Evolutionary conservation across 2,888 invertebrate genomes (phyloP).

Genomic region (Dasysyrphus tricinctus): DNA sequence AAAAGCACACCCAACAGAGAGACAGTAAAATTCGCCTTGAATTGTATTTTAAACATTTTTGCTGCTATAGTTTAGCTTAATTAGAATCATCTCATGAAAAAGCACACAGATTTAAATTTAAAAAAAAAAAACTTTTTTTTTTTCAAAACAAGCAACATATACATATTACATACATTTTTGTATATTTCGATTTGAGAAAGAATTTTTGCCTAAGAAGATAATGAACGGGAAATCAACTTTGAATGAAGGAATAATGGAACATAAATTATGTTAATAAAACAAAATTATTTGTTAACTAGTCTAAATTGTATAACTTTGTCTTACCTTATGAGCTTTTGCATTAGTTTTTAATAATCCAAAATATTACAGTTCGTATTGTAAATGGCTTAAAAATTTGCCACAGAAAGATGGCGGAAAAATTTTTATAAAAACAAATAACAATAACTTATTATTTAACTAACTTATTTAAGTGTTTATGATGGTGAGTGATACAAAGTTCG

Average conservation of each 20-base stretch:
- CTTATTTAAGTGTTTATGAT: no score
- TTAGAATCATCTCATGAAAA: background rate
- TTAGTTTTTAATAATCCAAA: no score
- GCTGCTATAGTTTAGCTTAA: background rate
- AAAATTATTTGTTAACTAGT: conserved; percentile 24
- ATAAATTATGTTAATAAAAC: conserved; percentile 37
- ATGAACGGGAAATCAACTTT: conserved; percentile 54
- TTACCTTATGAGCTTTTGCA: background rate
- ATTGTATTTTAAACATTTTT: background rate
- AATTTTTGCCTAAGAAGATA: no score
- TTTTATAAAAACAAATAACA: background rate
- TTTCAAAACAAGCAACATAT: background rate
- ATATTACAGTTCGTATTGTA: no score
- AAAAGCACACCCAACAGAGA: conserved; percentile 1
- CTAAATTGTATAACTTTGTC: conserved; percentile 45
- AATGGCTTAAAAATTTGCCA: no score
- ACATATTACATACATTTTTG: no score
- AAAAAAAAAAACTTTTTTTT: background rate
- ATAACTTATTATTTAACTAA: background rate
- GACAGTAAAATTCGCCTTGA: background rate
- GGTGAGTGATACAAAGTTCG: no score
- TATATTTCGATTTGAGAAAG: background rate
- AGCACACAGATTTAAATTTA: background rate
- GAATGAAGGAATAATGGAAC: conserved; percentile 32
- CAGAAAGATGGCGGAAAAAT: no score